A percentile compares a stretch with the other conserved stretches of the same genome.
Evolutionary conservation across 2,113 vertebrate species (phyloP).

Genomic region (Diphyllodes magnificus): DNA sequence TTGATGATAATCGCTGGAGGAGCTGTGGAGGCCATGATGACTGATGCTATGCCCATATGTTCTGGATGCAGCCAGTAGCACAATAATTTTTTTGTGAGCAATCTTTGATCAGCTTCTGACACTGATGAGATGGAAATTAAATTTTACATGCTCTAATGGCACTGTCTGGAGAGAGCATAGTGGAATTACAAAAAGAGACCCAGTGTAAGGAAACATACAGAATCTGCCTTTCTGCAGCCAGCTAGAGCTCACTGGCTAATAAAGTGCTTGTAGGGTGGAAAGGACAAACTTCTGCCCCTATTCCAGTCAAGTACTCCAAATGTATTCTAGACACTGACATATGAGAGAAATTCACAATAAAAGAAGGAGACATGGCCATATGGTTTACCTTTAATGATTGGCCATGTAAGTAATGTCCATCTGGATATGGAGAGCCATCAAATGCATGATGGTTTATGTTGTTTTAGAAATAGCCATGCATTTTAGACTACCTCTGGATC

Average conservation of each 20-base stretch:
- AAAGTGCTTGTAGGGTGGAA: background rate
- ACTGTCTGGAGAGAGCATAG: background rate
- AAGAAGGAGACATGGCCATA: background rate
- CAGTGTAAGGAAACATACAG: background rate
- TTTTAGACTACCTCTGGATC: background rate
- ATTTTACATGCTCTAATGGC: slow-evolving; percentile 65
- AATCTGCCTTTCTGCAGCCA: background rate
- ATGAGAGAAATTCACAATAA: background rate
- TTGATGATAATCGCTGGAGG: slow-evolving; percentile 8
- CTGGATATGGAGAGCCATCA: background rate
- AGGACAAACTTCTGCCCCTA: background rate
- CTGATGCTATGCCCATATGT: slow-evolving; percentile 58
- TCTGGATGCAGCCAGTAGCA: slow-evolving; percentile 50
- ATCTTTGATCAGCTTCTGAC: slow-evolving; percentile 62
- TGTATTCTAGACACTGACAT: background rate
- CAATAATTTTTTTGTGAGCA: slow-evolving; percentile 33
- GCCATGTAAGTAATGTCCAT: background rate
- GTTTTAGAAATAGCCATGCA: background rate
- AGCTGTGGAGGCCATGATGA: slow-evolving; percentile 36
- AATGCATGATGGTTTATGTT: background rate
- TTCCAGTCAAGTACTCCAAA: background rate
- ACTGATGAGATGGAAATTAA: slow-evolving; percentile 64
- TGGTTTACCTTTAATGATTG: background rate
- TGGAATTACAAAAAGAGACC: slow-evolving; percentile 9
- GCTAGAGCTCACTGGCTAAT: background rate